A percentile compares a stretch with the other conserved stretches of the same genome.
These are phyloP conservation scores for Acromyrmex charruanus DNA, from an alignment of 1,140 invertebrate genomes.

Conservation along the genomic window DNA sequence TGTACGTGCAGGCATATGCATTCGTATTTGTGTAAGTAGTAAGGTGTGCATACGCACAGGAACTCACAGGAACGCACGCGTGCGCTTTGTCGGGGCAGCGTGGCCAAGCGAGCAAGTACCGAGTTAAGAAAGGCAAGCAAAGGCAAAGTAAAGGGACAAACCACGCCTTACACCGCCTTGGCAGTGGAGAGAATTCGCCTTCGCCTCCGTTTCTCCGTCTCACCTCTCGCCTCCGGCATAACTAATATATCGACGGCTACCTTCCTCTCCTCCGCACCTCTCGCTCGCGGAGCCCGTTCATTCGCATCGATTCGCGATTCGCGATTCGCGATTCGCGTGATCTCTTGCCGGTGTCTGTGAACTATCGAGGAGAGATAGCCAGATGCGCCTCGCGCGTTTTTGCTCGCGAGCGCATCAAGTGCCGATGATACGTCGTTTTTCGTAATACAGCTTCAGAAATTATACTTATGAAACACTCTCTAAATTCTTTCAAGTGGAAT, in stretches of 20 bases:
- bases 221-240: slow-evolving; percentile 69
- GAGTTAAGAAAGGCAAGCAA: slow-evolving; percentile 67
- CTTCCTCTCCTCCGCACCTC: slow-evolving; percentile 10
- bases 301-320: slow-evolving; percentile 61
- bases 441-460: neutral
- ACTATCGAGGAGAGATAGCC: slow-evolving; percentile 50
- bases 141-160: slow-evolving; percentile 76
- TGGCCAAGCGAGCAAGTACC: slow-evolving; percentile 23
- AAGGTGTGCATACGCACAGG: slow-evolving; percentile 37
- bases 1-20: neutral
- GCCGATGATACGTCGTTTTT: slow-evolving; percentile 15
- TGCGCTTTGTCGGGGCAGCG: slow-evolving; percentile 32
- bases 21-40: neutral
- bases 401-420: slow-evolving; percentile 41
- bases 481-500: too few relatives aligned
- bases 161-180: slow-evolving; percentile 76
- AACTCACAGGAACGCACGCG: slow-evolving; percentile 20
- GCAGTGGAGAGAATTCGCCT: slow-evolving; percentile 71
- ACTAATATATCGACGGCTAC: slow-evolving; percentile 73
- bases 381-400: slow-evolving; percentile 50
- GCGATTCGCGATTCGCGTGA: slow-evolving; percentile 63
- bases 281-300: slow-evolving; percentile 21
- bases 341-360: slow-evolving; percentile 45
- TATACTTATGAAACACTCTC: neutral
- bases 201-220: slow-evolving; percentile 71